Percentiles rank a stretch among this genome's conserved stretches.
These are phyloP conservation scores for Metridium senile DNA, from an alignment of 92 coral and sea anemone species.

Conservation along the genomic window DNA sequence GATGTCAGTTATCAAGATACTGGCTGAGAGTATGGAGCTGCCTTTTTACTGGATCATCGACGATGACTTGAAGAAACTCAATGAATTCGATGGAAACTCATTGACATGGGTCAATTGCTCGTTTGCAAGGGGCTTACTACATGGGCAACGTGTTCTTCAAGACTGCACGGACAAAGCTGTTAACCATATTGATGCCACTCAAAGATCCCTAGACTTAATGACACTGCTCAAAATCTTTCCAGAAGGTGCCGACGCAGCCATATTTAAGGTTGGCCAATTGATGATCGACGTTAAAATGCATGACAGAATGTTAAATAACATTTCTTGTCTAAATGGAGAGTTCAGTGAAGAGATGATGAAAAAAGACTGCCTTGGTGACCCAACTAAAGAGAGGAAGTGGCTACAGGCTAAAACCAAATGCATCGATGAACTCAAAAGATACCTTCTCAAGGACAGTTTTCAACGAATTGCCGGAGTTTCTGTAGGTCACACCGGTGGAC, in stretches of 20 bases:
- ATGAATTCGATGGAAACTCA: slow-evolving; percentile 34
- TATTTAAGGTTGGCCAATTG: neutral
- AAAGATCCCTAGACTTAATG: neutral
- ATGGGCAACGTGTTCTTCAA: slow-evolving; percentile 52
- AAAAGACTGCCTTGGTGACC: slow-evolving; percentile 38
- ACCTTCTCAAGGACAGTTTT: slow-evolving; percentile 8
- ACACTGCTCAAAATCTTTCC: slow-evolving; percentile 1
- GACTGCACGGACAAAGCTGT: slow-evolving; percentile 35
- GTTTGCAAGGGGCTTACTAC: slow-evolving; percentile 38
- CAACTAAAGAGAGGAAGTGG: slow-evolving; percentile 15
- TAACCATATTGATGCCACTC: slow-evolving; percentile 3
- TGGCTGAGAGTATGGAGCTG: slow-evolving; percentile 40
- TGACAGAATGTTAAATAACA: slow-evolving; percentile 26
- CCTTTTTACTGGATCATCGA: slow-evolving; percentile 53
- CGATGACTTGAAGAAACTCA: slow-evolving; percentile 42
- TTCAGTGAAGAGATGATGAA: slow-evolving; percentile 13
- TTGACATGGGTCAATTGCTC: slow-evolving; percentile 46
- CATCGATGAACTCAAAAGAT: slow-evolving; percentile 21
- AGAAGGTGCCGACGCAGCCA: slow-evolving; percentile 24
- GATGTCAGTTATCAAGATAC: slow-evolving; percentile 39
- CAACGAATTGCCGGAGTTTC: slow-evolving; percentile 51
- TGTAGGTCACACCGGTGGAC: slow-evolving; percentile 17
- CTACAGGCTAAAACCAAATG: slow-evolving; percentile 4
- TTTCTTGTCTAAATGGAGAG: slow-evolving; percentile 29
- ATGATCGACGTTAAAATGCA: slow-evolving; percentile 3